Base-by-base conservation (phyloP, 2,888 invertebrate species). In the Mythimna impura region DNA sequence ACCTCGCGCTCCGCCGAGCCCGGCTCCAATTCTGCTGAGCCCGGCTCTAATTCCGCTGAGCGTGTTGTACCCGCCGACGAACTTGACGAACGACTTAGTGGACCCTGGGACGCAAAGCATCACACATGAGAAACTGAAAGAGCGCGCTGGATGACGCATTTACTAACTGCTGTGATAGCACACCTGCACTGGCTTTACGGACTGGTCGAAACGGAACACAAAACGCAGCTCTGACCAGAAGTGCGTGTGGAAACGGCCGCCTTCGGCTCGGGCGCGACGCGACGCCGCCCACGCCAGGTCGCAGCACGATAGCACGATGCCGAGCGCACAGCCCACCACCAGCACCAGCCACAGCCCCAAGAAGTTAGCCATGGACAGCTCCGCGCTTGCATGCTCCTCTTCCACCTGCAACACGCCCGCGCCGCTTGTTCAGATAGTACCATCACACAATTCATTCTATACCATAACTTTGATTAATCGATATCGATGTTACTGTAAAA, bases 311-410 rank as follows among this genome's bases (percentile, higher is more conserved):
- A 97, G 96, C 67, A 97, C 84, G 79, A 97, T 94, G 62, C 98
- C 97, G 66, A 97, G 90, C 63, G 95, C 93, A 84, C 97, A 97
- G 0, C 98, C 98, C 72, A 97, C 96, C 66, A 97, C 97, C 76
- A 98, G 95, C 78, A 98, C 98, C 72, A 98, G 94, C 93, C 98
- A 98, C 57, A 98, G 97, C 58, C 98, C 98, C 81, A 97, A 97
- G 55, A 98, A 98, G 93, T 99, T 98, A 78, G 97, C 96, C 87
- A 99, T 96, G 69, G 97, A 97, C 71, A 85, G 96, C 94, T 89
- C 94, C 90, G 84, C 86, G 85, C 91, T 94, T 82, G 89, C 91
- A 81, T 84, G 89, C 58, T 92, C 92, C 30, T 94, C 94, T 43
- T 81, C 86, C 61, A 87, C 90, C 95, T 95, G 89, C 64, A 66